Conservation (phyloP, 2,113 vertebrate genomes). For the Oreochromis aureus region DNA sequence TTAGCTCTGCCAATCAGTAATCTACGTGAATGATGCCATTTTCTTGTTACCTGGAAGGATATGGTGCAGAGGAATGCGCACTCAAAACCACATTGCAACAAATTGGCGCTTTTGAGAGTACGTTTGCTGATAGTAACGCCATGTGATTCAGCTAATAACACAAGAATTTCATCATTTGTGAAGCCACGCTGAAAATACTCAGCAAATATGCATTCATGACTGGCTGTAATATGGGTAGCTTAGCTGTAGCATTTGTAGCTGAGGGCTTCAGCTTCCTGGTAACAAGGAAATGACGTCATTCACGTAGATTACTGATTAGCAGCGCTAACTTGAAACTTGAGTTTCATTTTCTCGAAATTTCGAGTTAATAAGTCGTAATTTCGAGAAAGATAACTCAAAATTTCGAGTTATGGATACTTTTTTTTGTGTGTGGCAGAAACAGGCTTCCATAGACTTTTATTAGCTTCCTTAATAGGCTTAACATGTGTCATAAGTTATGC, state of each 20-base stretch:
- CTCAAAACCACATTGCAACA: neutral
- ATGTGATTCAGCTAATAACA: neutral
- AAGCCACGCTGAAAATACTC: neutral
- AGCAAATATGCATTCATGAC: neutral
- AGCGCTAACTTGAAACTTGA: neutral
- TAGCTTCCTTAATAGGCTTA: neutral
- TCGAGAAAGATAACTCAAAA: neutral
- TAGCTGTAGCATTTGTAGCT: neutral
- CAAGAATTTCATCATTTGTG: neutral
- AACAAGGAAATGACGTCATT: neutral
- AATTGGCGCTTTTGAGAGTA: neutral
- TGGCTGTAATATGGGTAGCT: neutral
- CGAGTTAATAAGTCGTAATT: neutral
- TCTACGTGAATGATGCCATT: neutral
- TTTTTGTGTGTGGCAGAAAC: neutral
- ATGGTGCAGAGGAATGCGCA: neutral
- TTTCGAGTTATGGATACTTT: fast-evolving
- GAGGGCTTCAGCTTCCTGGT: neutral
- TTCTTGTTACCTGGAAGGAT: neutral
- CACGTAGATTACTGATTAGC: fast-evolving
- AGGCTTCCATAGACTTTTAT: neutral
- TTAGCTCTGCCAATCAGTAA: neutral
- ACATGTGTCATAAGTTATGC: neutral
- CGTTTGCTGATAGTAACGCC: neutral
- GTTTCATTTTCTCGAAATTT: neutral